Conservation (phyloP, 2,797 vertebrate species). For the Chaenodraco wilsoni region DNA sequence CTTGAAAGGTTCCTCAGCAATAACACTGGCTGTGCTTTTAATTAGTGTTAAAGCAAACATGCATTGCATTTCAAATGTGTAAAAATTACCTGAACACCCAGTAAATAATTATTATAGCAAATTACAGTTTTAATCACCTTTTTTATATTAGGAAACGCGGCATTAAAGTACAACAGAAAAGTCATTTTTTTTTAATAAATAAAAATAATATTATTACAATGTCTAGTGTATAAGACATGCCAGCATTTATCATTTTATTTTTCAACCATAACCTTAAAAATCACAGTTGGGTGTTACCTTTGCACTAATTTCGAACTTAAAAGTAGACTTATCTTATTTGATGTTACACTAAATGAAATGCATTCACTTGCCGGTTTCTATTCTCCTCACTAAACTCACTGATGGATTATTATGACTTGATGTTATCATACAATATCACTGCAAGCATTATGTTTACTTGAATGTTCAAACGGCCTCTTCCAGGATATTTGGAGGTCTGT, state of each 20-base stretch:
- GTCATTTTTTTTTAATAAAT: not conserved
- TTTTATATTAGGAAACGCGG: not conserved
- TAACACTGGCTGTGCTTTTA: not conserved
- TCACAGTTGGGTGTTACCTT: too few species aligned
- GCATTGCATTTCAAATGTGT: not conserved
- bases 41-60: not conserved
- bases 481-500: slow-evolving; percentile 96
- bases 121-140: slow-evolving; percentile 3
- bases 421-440: not conserved
- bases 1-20: not conserved
- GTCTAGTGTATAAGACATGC: not conserved
- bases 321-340: not conserved
- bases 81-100: not conserved
- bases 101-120: not conserved
- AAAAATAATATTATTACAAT: not conserved
- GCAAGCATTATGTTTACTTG: not conserved
- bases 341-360: not conserved
- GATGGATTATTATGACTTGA: not conserved
- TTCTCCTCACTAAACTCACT: not conserved
- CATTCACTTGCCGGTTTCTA: not conserved
- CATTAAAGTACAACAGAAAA: not conserved
- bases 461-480: slow-evolving; percentile 13
- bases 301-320: too few species aligned
- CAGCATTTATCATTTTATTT: not conserved
- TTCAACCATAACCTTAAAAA: too few species aligned